Percentiles rank a stretch among this genome's conserved stretches.
phyloP scores from a whole-genome alignment of 2,113 vertebrate genomes.

The Gymnarchus niloticus region DNA sequence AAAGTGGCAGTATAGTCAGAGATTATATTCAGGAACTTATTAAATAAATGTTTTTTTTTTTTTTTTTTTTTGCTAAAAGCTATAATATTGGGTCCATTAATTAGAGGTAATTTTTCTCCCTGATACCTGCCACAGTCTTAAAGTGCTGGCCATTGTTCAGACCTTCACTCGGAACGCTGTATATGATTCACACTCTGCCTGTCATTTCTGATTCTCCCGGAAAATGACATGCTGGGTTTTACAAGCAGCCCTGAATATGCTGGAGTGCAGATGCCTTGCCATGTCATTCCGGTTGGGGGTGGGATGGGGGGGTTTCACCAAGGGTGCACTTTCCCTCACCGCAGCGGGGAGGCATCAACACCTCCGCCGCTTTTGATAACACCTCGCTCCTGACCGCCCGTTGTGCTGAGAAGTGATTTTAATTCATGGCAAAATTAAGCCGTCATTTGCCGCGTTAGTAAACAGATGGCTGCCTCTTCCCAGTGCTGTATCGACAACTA shows the following conservation, averaged over 20 bases:
- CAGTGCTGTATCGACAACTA: slow-evolving; percentile 99
- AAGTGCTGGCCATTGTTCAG: neutral
- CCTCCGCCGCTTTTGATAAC: neutral
- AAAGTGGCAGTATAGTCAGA: neutral
- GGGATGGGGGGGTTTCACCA: neutral
- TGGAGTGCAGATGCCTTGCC: neutral
- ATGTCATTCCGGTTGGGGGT: neutral
- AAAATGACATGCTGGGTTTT: neutral
- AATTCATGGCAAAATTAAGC: neutral
- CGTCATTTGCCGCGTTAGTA: neutral
- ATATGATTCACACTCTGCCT: slow-evolving; percentile 1
- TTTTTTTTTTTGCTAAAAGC: neutral
- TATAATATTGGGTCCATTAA: neutral
- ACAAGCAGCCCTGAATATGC: neutral
- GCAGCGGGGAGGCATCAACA: neutral
- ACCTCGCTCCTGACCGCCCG: neutral
- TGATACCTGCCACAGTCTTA: neutral
- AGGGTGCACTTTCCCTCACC: neutral
- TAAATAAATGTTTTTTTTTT: neutral
- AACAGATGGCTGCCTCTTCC: neutral
- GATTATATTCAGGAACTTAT: neutral
- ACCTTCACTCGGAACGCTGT: neutral
- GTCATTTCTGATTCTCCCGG: neutral
- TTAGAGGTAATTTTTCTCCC: neutral
- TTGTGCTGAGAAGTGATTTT: neutral